Percentiles rank a stretch among this genome's conserved stretches.
phyloP scores from a whole-genome alignment of 2,113 vertebrate genomes.

The Seriola dumerili region DNA sequence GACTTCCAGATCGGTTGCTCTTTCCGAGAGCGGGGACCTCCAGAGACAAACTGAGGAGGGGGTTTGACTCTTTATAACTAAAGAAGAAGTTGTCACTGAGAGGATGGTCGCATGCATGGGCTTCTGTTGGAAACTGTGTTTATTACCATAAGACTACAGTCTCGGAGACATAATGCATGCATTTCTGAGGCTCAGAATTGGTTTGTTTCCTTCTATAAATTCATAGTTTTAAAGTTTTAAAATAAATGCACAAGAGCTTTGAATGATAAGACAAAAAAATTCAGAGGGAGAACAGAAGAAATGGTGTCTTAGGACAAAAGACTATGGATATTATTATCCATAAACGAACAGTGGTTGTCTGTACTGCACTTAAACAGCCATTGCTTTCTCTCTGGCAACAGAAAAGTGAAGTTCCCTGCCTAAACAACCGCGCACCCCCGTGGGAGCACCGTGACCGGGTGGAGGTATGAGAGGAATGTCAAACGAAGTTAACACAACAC shows the following conservation, averaged over 20 bases:
- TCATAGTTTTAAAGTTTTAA: not conserved
- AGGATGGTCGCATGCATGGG: not conserved
- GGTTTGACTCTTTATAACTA: not conserved
- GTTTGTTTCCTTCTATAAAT: not conserved
- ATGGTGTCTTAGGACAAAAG: not conserved
- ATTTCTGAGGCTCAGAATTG: not conserved
- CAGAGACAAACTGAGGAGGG: not conserved
- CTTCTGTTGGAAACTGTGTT: too few relatives aligned
- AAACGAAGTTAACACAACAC: slow-evolving; percentile 38
- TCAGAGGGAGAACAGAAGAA: not conserved
- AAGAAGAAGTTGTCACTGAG: not conserved
- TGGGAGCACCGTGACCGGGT: slow-evolving; percentile 70
- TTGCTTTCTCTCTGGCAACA: slow-evolving; percentile 30
- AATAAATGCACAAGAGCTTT: not conserved
- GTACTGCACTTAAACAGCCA: not conserved
- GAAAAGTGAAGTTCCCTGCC: slow-evolving; percentile 50
- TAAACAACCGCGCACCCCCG: slow-evolving; percentile 54
- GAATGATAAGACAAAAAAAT: too few relatives aligned
- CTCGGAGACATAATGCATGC: not conserved
- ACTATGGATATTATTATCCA: not conserved
- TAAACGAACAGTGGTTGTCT: not conserved
- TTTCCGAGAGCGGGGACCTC: too few relatives aligned
- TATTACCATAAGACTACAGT: not conserved
- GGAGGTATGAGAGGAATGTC: slow-evolving; percentile 75
- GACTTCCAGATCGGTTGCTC: not conserved